These are phyloP conservation scores for Heliornis fulica DNA, from an alignment of 2,113 vertebrate genomes.

Conservation along the genomic window DNA sequence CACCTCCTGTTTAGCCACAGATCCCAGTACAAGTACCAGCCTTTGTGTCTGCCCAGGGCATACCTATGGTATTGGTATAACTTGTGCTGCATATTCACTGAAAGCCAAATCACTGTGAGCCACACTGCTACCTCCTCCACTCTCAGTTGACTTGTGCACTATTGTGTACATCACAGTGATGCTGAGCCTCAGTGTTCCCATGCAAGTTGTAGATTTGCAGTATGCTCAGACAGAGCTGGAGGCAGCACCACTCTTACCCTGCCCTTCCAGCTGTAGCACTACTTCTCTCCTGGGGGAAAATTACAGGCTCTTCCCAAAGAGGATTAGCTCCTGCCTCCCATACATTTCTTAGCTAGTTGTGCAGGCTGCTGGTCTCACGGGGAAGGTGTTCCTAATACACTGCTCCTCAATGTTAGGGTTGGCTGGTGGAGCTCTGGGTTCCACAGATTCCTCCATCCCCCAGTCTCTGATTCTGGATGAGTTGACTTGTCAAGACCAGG, in stretches of 20 bases:
- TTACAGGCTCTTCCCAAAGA: slow-evolving; percentile 8
- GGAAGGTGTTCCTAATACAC: not conserved
- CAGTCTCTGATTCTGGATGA: not conserved
- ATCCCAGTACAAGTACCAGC: not conserved
- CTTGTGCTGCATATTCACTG: not conserved
- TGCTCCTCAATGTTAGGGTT: not conserved
- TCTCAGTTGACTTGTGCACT: not conserved
- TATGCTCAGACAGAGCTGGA: slow-evolving; percentile 4
- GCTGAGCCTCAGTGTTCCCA: not conserved
- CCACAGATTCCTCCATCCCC: not conserved
- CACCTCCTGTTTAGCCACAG: not conserved
- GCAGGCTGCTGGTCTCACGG: not conserved
- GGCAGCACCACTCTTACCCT: not conserved
- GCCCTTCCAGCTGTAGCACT: not conserved
- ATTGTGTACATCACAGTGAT: not conserved
- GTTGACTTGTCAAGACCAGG: slow-evolving; percentile 39
- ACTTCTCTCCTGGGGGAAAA: not conserved
- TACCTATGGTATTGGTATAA: not conserved
- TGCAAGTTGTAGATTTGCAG: not conserved
- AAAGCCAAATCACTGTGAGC: not conserved
- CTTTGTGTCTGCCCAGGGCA: not conserved
- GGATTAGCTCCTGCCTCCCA: not conserved
- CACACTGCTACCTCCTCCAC: not conserved
- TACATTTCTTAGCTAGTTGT: not conserved
- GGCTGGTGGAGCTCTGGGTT: not conserved